Base-by-base conservation (phyloP, 2,113 vertebrate species). In the Ptychochromis oligacanthus region DNA sequence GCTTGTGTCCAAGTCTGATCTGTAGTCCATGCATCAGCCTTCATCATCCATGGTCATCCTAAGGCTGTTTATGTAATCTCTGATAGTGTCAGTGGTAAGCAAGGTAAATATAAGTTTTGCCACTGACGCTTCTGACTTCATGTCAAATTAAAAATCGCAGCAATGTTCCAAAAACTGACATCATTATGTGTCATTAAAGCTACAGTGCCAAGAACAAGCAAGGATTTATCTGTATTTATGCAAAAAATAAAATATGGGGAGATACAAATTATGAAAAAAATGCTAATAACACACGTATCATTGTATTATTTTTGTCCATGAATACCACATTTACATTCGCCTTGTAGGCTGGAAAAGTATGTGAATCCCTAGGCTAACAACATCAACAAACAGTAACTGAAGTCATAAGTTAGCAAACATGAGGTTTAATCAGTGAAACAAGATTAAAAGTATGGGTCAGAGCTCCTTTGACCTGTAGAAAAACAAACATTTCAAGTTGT, bases 21-120 rank as follows among this genome's bases (percentile, higher is more conserved):
- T 57, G 64, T 34, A 24, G 57, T 22, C 67, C 40, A 56, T 7
- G 6, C 49, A 49, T 77, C 75, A 75, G 36, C 67, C 43, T 75
- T 85, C 75, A 84, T 88, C 84, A 75, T 86, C 77, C 78, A 88
- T 65, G 54, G 43, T 22, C 57, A 55, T 80, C 79, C 64, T 40
- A 10, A 56, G 60, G 72, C 36, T 52, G 75, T 84, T 67, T 72
- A 54, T 34, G 5, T 65, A 54, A 74, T 31, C 54, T 76, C 60
- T 26, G 40, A 60, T 76, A 49, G 3, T 58, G 60, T 75, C 24
- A 18, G 13, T 17, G 34, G 22, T 64, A 75, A 64, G 76, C 40
- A 76, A 75, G 31, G 14, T 70, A 40, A 55, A 40, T 56, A 11
- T 3, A 14, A 6, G 55, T 60, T 56, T 58, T 59, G 15, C 14